Evolutionary conservation across 2,888 invertebrate species (phyloP).

Genomic region (Sisyra terminalis): DNA sequence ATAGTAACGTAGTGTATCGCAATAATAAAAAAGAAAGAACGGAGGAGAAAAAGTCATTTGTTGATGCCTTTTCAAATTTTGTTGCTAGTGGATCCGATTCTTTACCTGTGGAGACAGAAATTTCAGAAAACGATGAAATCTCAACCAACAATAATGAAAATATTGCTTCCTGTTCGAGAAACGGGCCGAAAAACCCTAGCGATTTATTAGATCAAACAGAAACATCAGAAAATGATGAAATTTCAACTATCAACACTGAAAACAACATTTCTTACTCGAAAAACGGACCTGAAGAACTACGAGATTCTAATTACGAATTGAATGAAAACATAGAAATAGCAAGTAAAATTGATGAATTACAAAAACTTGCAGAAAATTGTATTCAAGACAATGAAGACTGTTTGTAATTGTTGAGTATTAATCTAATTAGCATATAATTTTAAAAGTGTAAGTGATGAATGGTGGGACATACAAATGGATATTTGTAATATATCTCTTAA

Average conservation of each 20-base stretch:
- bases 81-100: neutral
- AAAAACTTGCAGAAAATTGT: constrained; percentile 5
- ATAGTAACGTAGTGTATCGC: constrained; percentile 6
- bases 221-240: too few relatives aligned
- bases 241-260: too few relatives aligned
- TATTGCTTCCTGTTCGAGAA: too few relatives aligned
- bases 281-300: too few relatives aligned
- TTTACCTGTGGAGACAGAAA: neutral
- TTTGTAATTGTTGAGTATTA: too few relatives aligned
- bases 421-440: too few relatives aligned
- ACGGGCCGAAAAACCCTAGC: too few relatives aligned
- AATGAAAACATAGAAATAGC: neutral
- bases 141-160: neutral
- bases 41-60: constrained; percentile 4
- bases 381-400: neutral
- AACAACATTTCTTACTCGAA: too few relatives aligned
- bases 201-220: too few relatives aligned
- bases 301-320: neutral
- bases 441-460: too few relatives aligned
- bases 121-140: neutral
- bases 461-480: too few relatives aligned
- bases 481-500: too few relatives aligned
- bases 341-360: neutral
- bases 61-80: constrained; percentile 8
- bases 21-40: neutral